Conservation (phyloP, 1,140 invertebrate genomes). For the Calosoma granatense region DNA sequence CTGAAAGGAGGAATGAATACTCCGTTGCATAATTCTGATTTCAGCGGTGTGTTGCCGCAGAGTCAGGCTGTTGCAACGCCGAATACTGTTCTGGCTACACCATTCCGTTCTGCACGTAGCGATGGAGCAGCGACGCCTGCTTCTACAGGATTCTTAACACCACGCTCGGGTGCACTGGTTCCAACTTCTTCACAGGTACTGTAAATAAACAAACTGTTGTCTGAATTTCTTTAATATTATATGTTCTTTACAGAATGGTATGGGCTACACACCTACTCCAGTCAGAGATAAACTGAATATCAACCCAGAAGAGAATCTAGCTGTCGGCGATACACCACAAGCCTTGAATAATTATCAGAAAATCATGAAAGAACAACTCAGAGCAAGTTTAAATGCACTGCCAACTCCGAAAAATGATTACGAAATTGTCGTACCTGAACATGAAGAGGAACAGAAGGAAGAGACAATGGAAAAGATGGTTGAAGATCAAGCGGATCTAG, state of each 20-base stretch:
- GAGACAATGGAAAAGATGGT: constrained; percentile 37
- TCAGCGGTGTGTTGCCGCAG: constrained; percentile 70
- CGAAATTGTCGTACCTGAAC: constrained; percentile 93
- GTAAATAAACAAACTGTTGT: no score
- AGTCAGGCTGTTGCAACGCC: constrained; percentile 71
- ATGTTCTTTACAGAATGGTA: constrained; percentile 11
- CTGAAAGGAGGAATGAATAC: constrained; percentile 94
- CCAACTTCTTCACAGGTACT: constrained; percentile 25
- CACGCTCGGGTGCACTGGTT: constrained; percentile 34
- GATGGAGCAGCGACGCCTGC: constrained; percentile 35
- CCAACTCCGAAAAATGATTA: constrained; percentile 94
- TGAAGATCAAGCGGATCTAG: constrained; percentile 86
- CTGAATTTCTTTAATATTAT: constrained; percentile 32
- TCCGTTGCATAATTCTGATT: constrained; percentile 80
- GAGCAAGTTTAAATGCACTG: constrained; percentile 63
- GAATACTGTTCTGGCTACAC: constrained; percentile 91
- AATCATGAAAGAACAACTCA: constrained; percentile 57
- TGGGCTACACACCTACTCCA: constrained; percentile 44
- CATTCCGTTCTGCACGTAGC: constrained; percentile 57
- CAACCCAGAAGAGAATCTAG: constrained; percentile 73
- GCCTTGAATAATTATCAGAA: constrained; percentile 52
- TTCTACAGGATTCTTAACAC: constrained; percentile 40
- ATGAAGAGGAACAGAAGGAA: constrained; percentile 54
- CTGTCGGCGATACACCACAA: constrained; percentile 54
- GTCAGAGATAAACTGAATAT: constrained; percentile 92